Evolutionary conservation across 1,140 invertebrate genomes (phyloP).

Genomic region (Drosophila repletoides): DNA sequence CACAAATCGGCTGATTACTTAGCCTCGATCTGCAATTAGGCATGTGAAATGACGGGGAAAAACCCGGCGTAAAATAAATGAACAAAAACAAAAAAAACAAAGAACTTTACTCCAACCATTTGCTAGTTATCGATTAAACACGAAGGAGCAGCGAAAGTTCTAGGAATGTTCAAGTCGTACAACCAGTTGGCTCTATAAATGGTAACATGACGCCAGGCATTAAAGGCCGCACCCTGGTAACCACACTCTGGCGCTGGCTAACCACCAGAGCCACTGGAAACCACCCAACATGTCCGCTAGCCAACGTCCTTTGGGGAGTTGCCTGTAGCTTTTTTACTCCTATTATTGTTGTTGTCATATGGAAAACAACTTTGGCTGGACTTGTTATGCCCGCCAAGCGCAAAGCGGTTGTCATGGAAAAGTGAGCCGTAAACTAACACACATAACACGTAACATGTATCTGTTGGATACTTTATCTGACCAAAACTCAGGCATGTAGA

Average conservation of each 20-base stretch:
- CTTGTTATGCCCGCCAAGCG: constrained; percentile 54
- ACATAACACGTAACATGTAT: neutral
- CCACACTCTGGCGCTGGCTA: too few species aligned
- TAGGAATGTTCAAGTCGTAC: constrained; percentile 9
- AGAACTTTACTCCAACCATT: constrained; percentile 7
- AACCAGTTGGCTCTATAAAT: constrained; percentile 52
- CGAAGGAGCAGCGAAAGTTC: constrained; percentile 64
- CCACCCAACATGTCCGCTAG: constrained; percentile 28
- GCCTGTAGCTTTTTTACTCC: constrained; percentile 1
- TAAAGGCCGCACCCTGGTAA: constrained; percentile 66
- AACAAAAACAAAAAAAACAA: neutral
- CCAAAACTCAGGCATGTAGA: constrained; percentile 16
- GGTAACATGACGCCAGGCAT: constrained; percentile 67
- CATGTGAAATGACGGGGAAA: constrained; percentile 33
- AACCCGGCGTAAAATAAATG: constrained; percentile 5
- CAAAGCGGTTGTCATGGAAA: constrained; percentile 55
- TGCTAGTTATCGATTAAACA: constrained; percentile 68
- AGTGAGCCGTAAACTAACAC: constrained; percentile 9
- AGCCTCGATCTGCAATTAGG: constrained; percentile 57
- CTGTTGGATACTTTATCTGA: constrained; percentile 23
- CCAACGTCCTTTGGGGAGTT: constrained; percentile 57
- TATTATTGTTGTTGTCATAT: constrained; percentile 36
- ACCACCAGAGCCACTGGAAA: neutral
- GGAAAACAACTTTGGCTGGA: constrained; percentile 56
- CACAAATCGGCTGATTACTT: constrained; percentile 52